Evolutionary conservation across 2,113 vertebrate species (phyloP).

Genomic region (Mus pahari): DNA sequence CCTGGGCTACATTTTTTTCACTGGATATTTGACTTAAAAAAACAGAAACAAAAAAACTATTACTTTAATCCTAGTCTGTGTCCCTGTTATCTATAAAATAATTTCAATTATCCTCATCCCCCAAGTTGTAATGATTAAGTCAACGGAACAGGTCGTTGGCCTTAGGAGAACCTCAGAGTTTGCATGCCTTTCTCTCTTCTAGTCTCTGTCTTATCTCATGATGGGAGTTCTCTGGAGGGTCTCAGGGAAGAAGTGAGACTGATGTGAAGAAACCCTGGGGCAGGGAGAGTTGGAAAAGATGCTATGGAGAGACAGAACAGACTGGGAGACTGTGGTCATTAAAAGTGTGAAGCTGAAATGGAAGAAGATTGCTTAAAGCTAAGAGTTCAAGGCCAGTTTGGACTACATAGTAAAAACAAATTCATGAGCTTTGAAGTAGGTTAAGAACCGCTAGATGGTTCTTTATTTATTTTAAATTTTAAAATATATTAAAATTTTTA

Average conservation of each 20-base stretch:
- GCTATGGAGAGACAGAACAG: not conserved
- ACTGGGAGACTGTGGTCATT: not conserved
- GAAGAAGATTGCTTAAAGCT: not conserved
- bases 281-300: not conserved
- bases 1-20: slow-evolving; percentile 33
- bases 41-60: not conserved
- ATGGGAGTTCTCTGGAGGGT: not conserved
- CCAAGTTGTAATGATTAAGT: not conserved
- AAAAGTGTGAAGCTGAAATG: not conserved
- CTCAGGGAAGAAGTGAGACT: not conserved
- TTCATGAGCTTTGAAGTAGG: not conserved
- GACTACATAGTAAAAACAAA: not conserved
- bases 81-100: not conserved
- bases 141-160: not conserved
- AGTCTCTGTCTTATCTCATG: not conserved
- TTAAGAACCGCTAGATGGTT: not conserved
- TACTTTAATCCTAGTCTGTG: not conserved
- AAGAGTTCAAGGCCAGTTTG: not conserved
- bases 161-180: slow-evolving; percentile 33
- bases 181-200: slow-evolving; percentile 30
- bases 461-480: not conserved
- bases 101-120: not conserved
- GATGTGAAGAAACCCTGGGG: not conserved
- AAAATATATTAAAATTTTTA: not conserved
- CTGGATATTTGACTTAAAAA: not conserved